phyloP scores from a whole-genome alignment of 2,888 invertebrate genomes.

The Habroteleia sp. region DNA sequence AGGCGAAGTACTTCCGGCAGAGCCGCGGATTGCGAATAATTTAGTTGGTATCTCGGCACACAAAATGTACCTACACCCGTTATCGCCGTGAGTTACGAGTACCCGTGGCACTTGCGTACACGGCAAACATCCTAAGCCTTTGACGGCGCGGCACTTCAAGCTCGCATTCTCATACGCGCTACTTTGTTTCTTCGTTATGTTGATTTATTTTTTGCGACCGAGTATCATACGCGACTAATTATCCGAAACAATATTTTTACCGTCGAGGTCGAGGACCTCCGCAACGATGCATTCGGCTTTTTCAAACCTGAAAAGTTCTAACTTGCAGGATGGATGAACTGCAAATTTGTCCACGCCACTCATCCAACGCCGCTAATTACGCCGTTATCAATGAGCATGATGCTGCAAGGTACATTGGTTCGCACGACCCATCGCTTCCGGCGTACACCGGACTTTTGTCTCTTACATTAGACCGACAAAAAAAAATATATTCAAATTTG shows the following conservation, averaged over 20 bases:
- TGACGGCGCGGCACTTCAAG: slow-evolving; percentile 47
- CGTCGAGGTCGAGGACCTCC: slow-evolving; percentile 14
- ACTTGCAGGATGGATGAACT: slow-evolving; percentile 7
- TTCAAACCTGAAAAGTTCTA: not conserved
- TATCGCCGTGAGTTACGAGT: slow-evolving; percentile 59
- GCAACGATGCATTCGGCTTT: slow-evolving; percentile 3
- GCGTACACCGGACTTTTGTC: not conserved
- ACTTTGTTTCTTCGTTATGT: slow-evolving; percentile 30
- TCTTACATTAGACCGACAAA: too few species aligned
- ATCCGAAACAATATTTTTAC: slow-evolving; percentile 27
- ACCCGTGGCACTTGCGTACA: slow-evolving; percentile 53
- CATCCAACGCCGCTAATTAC: slow-evolving; percentile 46
- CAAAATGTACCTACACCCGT: slow-evolving; percentile 45
- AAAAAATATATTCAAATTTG: too few species aligned
- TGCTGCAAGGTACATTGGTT: slow-evolving; percentile 42
- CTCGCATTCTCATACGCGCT: slow-evolving; percentile 31
- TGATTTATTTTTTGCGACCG: slow-evolving; percentile 30
- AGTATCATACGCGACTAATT: slow-evolving; percentile 20
- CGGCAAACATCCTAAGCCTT: slow-evolving; percentile 52
- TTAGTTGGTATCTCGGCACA: slow-evolving; percentile 49
- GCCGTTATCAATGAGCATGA: slow-evolving; percentile 50
- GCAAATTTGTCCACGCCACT: slow-evolving; percentile 50
- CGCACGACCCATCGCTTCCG: slow-evolving; percentile 39
- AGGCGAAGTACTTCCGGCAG: slow-evolving; percentile 47
- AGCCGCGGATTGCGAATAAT: slow-evolving; percentile 55